Evolutionary conservation across 2,797 vertebrate genomes (phyloP).

Genomic region (Mionectes olivaceus): DNA sequence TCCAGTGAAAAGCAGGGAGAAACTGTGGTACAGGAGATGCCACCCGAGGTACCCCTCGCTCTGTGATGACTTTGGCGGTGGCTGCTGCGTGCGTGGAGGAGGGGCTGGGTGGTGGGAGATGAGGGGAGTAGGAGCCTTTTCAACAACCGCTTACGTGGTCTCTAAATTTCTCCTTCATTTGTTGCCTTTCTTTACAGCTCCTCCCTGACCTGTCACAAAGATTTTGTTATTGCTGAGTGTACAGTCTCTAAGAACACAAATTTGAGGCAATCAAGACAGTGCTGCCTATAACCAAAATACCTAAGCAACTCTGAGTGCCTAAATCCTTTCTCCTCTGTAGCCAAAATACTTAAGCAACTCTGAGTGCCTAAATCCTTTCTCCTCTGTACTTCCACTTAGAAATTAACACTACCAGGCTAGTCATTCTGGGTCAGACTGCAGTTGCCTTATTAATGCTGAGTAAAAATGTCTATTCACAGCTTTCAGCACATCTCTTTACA

Average conservation of each 20-base stretch:
- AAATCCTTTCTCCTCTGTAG: too few species aligned
- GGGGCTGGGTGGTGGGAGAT: not conserved
- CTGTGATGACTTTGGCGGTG: rapidly evolving
- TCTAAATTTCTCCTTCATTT: not conserved
- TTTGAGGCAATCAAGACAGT: not conserved
- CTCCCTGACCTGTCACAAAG: not conserved
- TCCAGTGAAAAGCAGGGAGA: not conserved
- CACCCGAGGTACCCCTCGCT: rapidly evolving
- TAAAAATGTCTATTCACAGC: not conserved
- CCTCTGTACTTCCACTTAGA: not conserved
- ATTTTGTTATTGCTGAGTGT: not conserved
- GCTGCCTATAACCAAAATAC: not conserved
- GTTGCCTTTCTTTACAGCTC: not conserved
- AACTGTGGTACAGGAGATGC: not conserved
- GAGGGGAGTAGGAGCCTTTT: not conserved
- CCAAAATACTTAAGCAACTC: not conserved
- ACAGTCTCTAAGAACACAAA: not conserved
- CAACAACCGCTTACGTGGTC: rapidly evolving
- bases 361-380: not conserved
- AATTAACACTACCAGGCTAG: not conserved
- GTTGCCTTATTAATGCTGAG: not conserved
- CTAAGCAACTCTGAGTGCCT: not conserved
- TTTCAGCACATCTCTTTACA: not conserved
- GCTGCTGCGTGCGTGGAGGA: rapidly evolving
- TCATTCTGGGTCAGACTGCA: not conserved